Conservation (phyloP, 2,113 vertebrate species). For the Enhydra lutris region DNA sequence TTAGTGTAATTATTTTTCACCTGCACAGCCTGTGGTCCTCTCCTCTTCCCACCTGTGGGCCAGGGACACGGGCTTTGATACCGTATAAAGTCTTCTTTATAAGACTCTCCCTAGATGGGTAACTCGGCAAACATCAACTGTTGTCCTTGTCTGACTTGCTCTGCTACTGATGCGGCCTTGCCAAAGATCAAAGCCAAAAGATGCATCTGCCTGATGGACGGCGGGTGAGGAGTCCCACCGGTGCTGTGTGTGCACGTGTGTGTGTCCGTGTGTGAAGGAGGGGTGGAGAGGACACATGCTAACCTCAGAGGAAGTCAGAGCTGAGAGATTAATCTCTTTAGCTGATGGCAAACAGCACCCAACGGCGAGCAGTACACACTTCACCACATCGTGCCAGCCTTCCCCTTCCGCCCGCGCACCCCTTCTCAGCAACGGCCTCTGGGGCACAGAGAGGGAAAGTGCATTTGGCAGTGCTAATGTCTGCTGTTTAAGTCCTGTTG, state of each 20-base stretch:
- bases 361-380: background rate
- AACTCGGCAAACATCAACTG: background rate
- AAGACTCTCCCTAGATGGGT: background rate
- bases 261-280: too few relatives aligned
- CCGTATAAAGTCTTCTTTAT: background rate
- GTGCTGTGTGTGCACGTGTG: background rate
- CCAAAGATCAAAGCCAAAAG: background rate
- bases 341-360: background rate
- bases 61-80: background rate
- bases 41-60: background rate
- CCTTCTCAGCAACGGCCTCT: background rate
- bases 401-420: background rate
- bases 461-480: background rate
- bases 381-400: background rate
- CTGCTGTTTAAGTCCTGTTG: slow-evolving; percentile 23
- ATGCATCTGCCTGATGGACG: background rate
- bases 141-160: background rate
- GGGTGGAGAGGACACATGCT: background rate
- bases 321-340: background rate
- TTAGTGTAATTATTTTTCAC: background rate
- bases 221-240: background rate
- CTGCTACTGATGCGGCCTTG: background rate
- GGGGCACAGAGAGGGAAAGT: background rate
- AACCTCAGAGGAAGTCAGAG: background rate
- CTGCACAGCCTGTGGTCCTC: background rate